Conservation (phyloP, 2,797 vertebrate genomes). For the Poliocrania exsul region DNA sequence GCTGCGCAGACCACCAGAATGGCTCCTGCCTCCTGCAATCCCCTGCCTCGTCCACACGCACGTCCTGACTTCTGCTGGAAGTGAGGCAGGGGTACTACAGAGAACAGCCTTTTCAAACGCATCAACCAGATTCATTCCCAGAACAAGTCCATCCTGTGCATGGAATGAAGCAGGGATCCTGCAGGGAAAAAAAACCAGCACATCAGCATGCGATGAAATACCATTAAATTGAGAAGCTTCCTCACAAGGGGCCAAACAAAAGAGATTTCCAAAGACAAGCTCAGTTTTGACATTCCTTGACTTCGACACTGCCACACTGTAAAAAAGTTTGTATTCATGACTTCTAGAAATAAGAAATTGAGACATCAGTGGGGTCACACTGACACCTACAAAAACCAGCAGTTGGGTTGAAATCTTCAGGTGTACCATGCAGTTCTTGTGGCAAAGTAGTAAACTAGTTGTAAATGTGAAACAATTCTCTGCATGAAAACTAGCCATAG, state of each 20-base stretch:
- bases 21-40: background rate
- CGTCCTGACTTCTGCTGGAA: background rate
- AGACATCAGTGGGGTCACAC: background rate
- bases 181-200: rapidly evolving
- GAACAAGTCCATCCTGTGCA: conserved; percentile 10
- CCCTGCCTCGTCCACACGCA: background rate
- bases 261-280: background rate
- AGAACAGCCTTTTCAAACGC: background rate
- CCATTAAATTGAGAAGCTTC: background rate
- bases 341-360: background rate
- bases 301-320: background rate
- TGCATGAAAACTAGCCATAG: background rate
- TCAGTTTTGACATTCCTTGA: background rate
- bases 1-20: background rate
- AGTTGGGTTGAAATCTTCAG: background rate
- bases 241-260: background rate
- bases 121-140: conserved; percentile 45
- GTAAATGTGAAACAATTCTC: background rate
- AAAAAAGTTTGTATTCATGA: background rate
- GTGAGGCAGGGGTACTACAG: conserved; percentile 43
- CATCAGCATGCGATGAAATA: rapidly evolving
- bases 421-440: rapidly evolving
- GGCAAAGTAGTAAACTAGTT: background rate
- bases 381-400: background rate
- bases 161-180: background rate